Conservation (phyloP, 2,888 invertebrate species). For the Drosophila nigritarsus region DNA sequence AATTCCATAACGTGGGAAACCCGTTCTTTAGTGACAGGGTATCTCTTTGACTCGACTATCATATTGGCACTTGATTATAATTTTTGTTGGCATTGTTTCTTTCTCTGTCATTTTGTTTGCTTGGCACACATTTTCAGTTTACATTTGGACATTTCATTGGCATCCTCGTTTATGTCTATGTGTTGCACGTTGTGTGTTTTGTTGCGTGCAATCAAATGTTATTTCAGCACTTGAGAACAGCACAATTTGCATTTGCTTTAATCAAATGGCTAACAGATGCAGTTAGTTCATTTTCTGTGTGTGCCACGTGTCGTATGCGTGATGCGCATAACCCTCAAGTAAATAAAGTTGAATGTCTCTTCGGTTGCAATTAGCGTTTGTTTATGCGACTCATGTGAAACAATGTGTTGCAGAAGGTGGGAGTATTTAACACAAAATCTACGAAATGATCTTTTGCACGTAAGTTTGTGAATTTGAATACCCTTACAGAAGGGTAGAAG, state of each 20-base stretch:
- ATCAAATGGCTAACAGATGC: constrained; percentile 40
- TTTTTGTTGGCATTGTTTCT: constrained; percentile 12
- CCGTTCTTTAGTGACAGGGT: not conserved
- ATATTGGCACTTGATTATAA: not conserved
- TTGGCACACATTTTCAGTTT: constrained; percentile 67
- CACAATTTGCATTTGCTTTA: constrained; percentile 54
- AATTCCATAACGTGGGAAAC: not conserved
- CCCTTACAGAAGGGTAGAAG: not conserved
- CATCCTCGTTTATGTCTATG: constrained; percentile 30
- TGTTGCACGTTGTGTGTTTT: constrained; percentile 19
- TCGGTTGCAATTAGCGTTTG: constrained; percentile 36
- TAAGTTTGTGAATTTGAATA: not conserved
- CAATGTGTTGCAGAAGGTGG: not conserved
- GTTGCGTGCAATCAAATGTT: constrained; percentile 46
- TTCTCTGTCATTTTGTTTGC: constrained; percentile 53
- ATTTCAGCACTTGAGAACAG: constrained; percentile 30
- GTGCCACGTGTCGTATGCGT: constrained; percentile 53
- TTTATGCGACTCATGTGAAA: not conserved
- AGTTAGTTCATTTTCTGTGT: not conserved
- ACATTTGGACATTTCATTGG: constrained; percentile 63
- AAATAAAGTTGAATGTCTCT: constrained; percentile 19
- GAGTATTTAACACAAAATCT: not conserved
- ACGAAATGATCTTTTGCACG: not conserved
- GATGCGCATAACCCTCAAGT: constrained; percentile 23
- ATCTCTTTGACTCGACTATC: constrained; percentile 9